These are phyloP conservation scores for Parasteatoda tepidariorum DNA, from an alignment of 1,140 invertebrate species.

Conservation along the genomic window DNA sequence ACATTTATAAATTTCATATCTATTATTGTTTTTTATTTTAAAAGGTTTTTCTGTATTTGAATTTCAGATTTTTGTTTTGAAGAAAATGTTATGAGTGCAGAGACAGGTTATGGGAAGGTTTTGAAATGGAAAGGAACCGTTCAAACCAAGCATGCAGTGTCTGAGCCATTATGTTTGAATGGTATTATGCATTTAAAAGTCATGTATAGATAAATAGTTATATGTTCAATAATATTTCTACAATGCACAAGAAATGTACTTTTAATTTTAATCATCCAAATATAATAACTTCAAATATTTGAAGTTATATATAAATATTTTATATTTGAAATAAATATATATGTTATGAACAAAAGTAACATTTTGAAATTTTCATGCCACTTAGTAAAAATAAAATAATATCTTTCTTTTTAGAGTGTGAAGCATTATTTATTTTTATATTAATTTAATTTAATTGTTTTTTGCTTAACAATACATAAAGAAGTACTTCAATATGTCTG, in stretches of 20 bases:
- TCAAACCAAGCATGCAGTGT: constrained; percentile 21
- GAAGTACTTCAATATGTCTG: background rate
- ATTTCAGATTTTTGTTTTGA: constrained; percentile 17
- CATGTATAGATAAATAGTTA: background rate
- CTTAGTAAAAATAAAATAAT: background rate
- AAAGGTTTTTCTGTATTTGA: background rate
- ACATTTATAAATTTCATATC: background rate
- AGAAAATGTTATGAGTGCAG: background rate
- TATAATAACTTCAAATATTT: background rate
- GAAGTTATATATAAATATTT: background rate
- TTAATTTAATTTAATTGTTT: background rate
- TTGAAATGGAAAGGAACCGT: background rate
- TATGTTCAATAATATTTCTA: background rate
- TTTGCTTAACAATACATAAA: background rate
- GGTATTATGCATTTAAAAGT: constrained; percentile 1
- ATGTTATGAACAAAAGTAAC: background rate
- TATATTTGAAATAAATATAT: background rate
- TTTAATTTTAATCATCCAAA: too few relatives aligned
- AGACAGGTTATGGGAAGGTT: background rate
- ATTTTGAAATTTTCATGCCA: background rate
- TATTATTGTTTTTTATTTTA: background rate
- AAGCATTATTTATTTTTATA: background rate
- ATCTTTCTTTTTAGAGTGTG: background rate
- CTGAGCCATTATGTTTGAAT: constrained; percentile 25
- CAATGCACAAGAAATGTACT: too few relatives aligned